Base-by-base conservation (phyloP, 2,113 vertebrate genomes). In the Gnathochromis pfefferi region DNA sequence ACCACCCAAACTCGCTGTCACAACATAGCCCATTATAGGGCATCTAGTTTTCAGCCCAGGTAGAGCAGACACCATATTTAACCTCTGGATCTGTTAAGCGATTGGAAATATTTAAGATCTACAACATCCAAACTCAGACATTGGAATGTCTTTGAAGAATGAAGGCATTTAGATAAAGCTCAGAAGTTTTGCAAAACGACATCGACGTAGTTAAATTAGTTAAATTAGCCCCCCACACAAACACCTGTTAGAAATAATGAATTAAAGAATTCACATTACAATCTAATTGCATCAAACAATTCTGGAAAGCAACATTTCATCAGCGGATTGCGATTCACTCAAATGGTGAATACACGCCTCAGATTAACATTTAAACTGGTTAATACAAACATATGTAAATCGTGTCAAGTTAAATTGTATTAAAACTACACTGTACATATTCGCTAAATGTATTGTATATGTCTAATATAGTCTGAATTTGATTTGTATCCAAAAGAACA, bases 391-490 rank as follows among this genome's bases (percentile, higher is more conserved):
- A 49, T 70, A 16, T 75, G 23, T 49, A 31, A 78, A 28, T 78
- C 0, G 0, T 49, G 26, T 78, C 7, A 0, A 49, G 45, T 31
- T 19, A 13, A 31, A 49, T 49, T 78, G 42, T 31, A 31, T 31
- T 78, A 11, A 78, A 78, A 31, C 7, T 2, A 78, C 26, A 78
- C 16, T 0, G 6, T 19, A 75, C 13, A 75, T 47, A 75, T 31
- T 31, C 2, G 2, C 0, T 31, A 75, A 49, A 31, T 23, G 8
- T 21, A 65, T 38, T 0, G 1, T 65, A n/a, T 35, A 35, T 2
- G 31, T 65, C 51, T n/a, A n/a, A n/a, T 53, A 10, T n/a, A 53
- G 9, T 38, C 70, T 78, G 70, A 78, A 78, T 31, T 28, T 49
- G 42, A 17, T 78, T 78, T 75, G 8, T 47, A 28, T 28, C 40